Base-by-base conservation (phyloP, 2,113 vertebrate genomes). In the Nesospiza acunhae region DNA sequence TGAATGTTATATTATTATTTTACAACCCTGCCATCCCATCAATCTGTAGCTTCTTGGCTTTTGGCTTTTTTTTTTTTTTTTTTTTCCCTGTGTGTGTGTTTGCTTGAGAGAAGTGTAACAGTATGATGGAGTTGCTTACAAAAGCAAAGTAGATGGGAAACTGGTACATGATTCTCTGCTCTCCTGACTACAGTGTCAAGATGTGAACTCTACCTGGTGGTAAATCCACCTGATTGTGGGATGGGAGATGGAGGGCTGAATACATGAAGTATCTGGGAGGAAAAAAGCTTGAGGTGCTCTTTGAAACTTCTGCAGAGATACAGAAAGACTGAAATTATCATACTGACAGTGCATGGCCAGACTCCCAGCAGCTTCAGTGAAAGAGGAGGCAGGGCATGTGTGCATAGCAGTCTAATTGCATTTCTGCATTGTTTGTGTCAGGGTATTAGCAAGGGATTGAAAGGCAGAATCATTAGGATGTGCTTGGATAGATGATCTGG, bases 361-460 rank as follows among this genome's bases (percentile, higher is more conserved):
- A 28, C 58, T 91, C 42, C 37, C 64, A 73, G 15, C 49, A 69
- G 58, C 66, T 89, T 77, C 66, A 35, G 37, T 53, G 84, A 53
- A 84, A 89, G 52, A 87, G 49, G 49, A 91, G 67, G 18, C 73
- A 87, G 93, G 49, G 63, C 63, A n/a, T 93, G 86, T 62, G 73
- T 93, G 77, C 84, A 72, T n/a, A 74, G 59, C 78, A 49, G 85
- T 86, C 87, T 98, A 98, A 98, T 97, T 98, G 95, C 97, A 89
- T 94, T 82, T 95, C 60, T 94, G 82, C 66, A 64, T 96, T 97
- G 95, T 96, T 96, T 97, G 62, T 52, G 50, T 94, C 82, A 76
- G 84, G 70, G 92, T 80, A 95, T 96, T 97, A 93, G 94, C 81
- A 94, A 95, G 87, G 52, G 52, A 76, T 74, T 90, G 79, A 94